These are phyloP conservation scores for Alsophila aescularia DNA, from an alignment of 2,888 invertebrate genomes.

Conservation along the genomic window DNA sequence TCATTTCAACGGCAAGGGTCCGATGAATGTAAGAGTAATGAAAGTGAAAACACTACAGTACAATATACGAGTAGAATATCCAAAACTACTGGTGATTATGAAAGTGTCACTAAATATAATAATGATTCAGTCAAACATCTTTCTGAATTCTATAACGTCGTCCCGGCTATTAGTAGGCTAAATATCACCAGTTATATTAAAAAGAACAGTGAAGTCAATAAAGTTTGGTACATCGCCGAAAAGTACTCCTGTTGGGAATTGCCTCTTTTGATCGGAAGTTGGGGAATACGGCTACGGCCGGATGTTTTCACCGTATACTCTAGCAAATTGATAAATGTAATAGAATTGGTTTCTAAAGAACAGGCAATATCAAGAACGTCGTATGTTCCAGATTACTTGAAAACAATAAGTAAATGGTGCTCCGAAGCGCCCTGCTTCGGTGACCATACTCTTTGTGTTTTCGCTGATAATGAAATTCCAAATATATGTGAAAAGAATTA, in stretches of 20 bases:
- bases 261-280: conserved; percentile 65
- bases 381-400: conserved; percentile 13
- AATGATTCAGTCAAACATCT: conserved; percentile 36
- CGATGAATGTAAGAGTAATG: not conserved
- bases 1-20: conserved; percentile 1
- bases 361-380: conserved; percentile 16
- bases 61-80: too few species aligned
- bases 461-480: conserved; percentile 50
- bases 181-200: conserved; percentile 11
- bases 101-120: conserved; percentile 27
- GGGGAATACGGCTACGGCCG: conserved; percentile 40
- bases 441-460: conserved; percentile 76
- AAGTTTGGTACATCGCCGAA: conserved; percentile 69
- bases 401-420: conserved; percentile 69
- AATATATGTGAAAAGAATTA: conserved; percentile 59
- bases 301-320: conserved; percentile 59
- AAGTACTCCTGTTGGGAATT: conserved; percentile 71
- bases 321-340: conserved; percentile 57
- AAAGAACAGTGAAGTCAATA: conserved; percentile 18
- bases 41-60: conserved; percentile 1
- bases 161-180: conserved; percentile 51
- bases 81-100: not conserved
- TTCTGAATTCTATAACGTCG: conserved; percentile 61
- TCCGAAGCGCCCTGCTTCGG: conserved; percentile 67
- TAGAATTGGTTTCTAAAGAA: conserved; percentile 33